Evolutionary conservation across 2,888 invertebrate genomes (phyloP).

Genomic region (Lasioglossum calceatum): DNA sequence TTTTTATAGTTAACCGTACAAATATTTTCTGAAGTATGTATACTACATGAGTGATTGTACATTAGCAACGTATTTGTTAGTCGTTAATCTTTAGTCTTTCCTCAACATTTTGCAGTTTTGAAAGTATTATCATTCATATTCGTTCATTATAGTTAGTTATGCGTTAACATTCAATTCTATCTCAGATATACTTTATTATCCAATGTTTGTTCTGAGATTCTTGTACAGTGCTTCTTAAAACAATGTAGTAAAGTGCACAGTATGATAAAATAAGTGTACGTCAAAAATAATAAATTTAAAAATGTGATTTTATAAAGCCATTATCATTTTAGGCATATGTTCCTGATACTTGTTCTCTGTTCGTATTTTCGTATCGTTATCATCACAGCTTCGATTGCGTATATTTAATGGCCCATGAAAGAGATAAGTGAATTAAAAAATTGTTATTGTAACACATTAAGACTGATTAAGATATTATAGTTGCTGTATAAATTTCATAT

Average conservation of each 20-base stretch:
- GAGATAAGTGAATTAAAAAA: slow-evolving; percentile 1
- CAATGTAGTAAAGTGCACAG: neutral
- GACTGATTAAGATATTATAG: no score
- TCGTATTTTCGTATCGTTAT: neutral
- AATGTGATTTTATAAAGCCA: neutral
- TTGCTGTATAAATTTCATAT: neutral
- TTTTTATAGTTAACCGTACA: neutral
- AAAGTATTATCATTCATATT: neutral
- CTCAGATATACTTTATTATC: neutral
- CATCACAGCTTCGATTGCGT: neutral
- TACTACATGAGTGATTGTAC: neutral
- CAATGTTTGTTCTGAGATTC: neutral
- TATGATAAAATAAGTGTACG: neutral
- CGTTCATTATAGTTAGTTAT: neutral
- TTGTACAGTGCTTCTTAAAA: neutral
- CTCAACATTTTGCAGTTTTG: neutral
- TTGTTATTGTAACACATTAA: neutral
- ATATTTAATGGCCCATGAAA: neutral
- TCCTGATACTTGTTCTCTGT: neutral
- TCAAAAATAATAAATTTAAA: neutral
- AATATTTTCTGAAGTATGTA: neutral
- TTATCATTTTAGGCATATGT: neutral
- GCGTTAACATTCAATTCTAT: neutral
- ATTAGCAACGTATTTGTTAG: neutral
- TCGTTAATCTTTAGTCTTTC: neutral